phyloP scores from a whole-genome alignment of 2,113 vertebrate species.

The Oreochromis spilurus region DNA sequence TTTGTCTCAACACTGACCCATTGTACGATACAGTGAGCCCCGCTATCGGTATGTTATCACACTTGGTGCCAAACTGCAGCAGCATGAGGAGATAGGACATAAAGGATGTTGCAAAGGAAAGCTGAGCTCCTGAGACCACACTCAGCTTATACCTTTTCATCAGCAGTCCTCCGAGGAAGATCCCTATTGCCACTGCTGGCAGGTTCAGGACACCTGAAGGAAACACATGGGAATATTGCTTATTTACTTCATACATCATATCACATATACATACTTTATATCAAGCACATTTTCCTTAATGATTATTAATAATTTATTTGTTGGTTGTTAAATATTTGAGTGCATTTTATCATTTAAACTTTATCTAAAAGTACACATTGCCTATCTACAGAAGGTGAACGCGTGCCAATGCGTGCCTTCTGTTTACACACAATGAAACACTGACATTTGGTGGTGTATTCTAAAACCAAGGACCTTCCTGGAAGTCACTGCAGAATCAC shows the following conservation, averaged over 20 bases:
- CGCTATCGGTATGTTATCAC: conserved; percentile 78
- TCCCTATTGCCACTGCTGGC: conserved; percentile 76
- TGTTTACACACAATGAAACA: neutral
- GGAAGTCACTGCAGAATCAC: neutral
- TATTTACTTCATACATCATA: neutral
- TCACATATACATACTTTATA: neutral
- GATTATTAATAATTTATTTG: neutral
- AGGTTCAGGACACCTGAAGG: conserved; percentile 74
- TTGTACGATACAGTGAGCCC: conserved; percentile 86
- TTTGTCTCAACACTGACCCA: conserved; percentile 66
- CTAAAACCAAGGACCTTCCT: neutral
- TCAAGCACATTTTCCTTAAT: neutral
- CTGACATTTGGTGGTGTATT: neutral
- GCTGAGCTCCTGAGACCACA: conserved; percentile 75
- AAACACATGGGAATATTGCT: neutral
- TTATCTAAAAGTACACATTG: neutral
- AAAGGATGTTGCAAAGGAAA: conserved; percentile 69
- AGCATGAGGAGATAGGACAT: conserved; percentile 36
- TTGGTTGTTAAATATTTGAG: neutral
- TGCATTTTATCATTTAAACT: neutral
- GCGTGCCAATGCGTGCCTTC: rapidly evolving
- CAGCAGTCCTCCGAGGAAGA: conserved; percentile 83
- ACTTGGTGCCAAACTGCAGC: conserved; percentile 73
- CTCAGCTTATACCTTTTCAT: conserved; percentile 84
- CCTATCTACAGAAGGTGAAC: neutral